These are phyloP conservation scores for Drosophila azteca DNA, from an alignment of 1,140 invertebrate species.

Conservation along the genomic window DNA sequence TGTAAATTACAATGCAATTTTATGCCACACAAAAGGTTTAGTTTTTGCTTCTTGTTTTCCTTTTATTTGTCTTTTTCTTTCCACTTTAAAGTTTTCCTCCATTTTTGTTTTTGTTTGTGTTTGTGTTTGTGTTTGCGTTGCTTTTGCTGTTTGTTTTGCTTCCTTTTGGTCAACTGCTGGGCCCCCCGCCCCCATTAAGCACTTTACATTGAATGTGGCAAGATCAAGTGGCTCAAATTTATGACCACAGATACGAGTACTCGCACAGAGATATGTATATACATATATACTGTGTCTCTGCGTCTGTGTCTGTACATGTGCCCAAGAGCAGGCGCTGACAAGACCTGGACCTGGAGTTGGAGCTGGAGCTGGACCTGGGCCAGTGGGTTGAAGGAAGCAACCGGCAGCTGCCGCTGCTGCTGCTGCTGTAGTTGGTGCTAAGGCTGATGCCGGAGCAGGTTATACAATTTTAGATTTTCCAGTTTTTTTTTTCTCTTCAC, in stretches of 20 bases:
- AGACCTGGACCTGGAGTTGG: constrained; percentile 26
- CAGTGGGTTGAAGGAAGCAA: constrained; percentile 41
- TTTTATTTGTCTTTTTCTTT: background rate
- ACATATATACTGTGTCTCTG: no score
- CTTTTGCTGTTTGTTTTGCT: constrained; percentile 39
- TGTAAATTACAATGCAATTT: constrained; percentile 79
- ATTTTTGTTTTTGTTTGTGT: background rate
- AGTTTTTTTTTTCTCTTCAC: constrained; percentile 41
- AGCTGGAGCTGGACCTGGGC: background rate
- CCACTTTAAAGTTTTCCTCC: no score
- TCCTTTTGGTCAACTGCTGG: constrained; percentile 40
- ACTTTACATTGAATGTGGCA: constrained; percentile 81
- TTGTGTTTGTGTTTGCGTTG: background rate
- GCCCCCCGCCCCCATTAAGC: constrained; percentile 74
- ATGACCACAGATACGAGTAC: constrained; percentile 53
- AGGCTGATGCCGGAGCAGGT: constrained; percentile 66
- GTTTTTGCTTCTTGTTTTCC: constrained; percentile 42
- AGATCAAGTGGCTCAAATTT: constrained; percentile 78
- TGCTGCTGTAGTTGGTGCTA: no score
- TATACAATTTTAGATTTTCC: constrained; percentile 78
- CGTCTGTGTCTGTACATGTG: background rate
- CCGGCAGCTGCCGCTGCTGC: constrained; percentile 27
- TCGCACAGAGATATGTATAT: constrained; percentile 61
- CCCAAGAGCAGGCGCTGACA: constrained; percentile 17
- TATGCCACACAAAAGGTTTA: constrained; percentile 72